Evolutionary conservation across 2,888 invertebrate genomes (phyloP).

Genomic region (Pherbina coryleti): DNA sequence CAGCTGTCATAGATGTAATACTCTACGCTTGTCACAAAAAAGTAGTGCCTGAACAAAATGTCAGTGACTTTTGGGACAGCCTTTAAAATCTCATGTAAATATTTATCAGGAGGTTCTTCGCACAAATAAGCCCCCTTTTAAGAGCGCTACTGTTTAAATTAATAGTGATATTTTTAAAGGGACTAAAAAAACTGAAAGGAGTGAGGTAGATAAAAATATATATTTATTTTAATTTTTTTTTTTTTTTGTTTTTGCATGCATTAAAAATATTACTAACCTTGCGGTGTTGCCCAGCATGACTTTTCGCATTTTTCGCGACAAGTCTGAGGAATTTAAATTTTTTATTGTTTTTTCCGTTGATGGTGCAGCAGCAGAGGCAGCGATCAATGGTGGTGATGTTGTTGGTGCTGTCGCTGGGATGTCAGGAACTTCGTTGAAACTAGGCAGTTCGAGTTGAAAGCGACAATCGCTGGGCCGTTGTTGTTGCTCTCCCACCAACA

Average conservation of each 20-base stretch:
- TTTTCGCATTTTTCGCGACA: constrained; percentile 62
- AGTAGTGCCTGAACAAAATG: too few relatives aligned
- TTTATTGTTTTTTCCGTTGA: constrained; percentile 42
- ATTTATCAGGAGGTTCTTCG: too few relatives aligned
- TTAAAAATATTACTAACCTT: constrained; percentile 56
- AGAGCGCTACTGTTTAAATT: too few relatives aligned
- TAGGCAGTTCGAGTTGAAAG: constrained; percentile 28
- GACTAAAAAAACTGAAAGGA: not conserved
- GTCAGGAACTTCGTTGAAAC: constrained; percentile 14
- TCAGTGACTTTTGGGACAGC: too few relatives aligned
- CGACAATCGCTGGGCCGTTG: constrained; percentile 21
- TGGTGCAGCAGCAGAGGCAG: constrained; percentile 27
- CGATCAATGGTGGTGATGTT: constrained; percentile 34
- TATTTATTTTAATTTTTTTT: not conserved
- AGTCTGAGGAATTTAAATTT: constrained; percentile 58
- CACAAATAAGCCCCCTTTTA: too few relatives aligned
- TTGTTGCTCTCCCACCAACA: constrained; percentile 22
- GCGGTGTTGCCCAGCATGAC: constrained; percentile 60
- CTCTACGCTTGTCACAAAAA: too few relatives aligned
- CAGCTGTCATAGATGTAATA: too few relatives aligned
- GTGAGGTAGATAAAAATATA: not conserved
- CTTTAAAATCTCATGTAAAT: not conserved
- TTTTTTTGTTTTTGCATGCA: constrained; percentile 8
- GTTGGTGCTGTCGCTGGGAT: constrained; percentile 27
- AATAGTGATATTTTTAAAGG: too few relatives aligned